These are phyloP conservation scores for Gymnothorax reevesii DNA, from an alignment of 2,797 vertebrate genomes.

Conservation along the genomic window DNA sequence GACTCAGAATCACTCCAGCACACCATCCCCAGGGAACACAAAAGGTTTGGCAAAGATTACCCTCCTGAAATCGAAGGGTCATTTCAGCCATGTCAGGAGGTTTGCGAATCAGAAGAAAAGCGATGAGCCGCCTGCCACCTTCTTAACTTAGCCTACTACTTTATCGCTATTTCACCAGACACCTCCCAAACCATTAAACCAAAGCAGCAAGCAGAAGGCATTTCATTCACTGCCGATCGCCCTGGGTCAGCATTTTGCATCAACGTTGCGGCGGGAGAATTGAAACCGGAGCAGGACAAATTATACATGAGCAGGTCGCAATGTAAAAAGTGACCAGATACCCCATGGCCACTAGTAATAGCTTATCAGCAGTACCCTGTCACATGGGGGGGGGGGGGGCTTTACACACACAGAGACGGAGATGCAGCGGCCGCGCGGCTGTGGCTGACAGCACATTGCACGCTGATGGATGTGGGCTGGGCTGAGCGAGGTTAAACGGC, in stretches of 20 bases:
- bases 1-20: background rate
- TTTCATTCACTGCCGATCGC: background rate
- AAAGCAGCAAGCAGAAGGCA: background rate
- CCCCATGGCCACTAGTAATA: conserved; percentile 26
- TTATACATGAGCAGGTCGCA: background rate
- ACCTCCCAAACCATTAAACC: background rate
- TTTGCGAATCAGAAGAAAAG: background rate
- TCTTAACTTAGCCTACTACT: background rate
- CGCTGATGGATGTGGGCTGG: conserved; percentile 27
- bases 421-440: background rate
- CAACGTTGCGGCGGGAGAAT: background rate
- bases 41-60: background rate
- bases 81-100: background rate
- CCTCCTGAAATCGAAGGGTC: background rate
- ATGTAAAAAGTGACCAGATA: background rate
- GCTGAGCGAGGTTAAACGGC: conserved; percentile 31
- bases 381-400: conserved; percentile 4
- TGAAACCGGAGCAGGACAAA: background rate
- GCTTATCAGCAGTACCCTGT: conserved; percentile 32
- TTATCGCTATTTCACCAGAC: background rate
- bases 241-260: background rate
- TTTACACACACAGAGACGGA: background rate
- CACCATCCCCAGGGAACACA: background rate
- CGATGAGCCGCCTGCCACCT: background rate
- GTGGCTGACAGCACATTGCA: conserved; percentile 58